These are phyloP conservation scores for Pocillopora meandrina DNA, from an alignment of 92 coral and sea anemone species.

Conservation along the genomic window DNA sequence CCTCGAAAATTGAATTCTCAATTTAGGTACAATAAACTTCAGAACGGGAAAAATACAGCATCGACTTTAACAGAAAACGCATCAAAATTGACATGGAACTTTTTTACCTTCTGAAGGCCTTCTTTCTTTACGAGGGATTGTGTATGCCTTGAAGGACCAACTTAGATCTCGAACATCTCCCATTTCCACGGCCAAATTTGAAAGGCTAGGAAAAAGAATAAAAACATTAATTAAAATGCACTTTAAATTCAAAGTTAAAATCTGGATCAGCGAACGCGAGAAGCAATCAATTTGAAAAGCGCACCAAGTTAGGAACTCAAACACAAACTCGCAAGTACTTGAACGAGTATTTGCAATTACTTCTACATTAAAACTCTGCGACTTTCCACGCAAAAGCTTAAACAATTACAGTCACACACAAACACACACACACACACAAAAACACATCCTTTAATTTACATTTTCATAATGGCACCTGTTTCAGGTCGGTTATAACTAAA, in stretches of 20 bases:
- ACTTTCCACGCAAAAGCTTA: no score
- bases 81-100: neutral
- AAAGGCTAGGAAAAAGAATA: neutral
- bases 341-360: no score
- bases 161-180: neutral
- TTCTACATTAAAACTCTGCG: no score
- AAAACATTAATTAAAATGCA: no score
- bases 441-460: neutral
- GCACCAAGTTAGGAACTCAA: no score
- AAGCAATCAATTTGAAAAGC: neutral
- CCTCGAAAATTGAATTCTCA: neutral
- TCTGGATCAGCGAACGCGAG: neutral
- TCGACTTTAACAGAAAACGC: neutral
- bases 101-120: constrained; percentile 54
- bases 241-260: neutral
- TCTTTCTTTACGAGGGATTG: constrained; percentile 56
- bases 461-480: constrained; percentile 3
- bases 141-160: constrained; percentile 40
- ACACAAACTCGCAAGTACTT: no score
- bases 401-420: no score
- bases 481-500: neutral
- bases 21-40: neutral
- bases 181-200: neutral
- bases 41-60: neutral
- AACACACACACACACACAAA: neutral